A percentile compares a stretch with the other conserved stretches of the same genome.
Evolutionary conservation across 2,113 vertebrate species (phyloP).

Genomic region (Chitala chitala): DNA sequence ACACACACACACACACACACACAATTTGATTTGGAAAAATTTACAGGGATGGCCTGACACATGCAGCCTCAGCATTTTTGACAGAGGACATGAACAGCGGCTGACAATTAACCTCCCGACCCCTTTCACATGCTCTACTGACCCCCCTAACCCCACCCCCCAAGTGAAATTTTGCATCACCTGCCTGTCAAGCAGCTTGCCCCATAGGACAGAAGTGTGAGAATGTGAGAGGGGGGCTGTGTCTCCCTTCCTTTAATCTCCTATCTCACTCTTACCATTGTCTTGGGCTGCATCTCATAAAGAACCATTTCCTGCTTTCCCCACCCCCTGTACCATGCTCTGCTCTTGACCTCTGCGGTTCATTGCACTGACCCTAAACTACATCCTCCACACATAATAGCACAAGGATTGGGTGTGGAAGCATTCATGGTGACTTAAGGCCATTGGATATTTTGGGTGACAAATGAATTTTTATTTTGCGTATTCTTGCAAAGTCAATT

Average conservation of each 20-base stretch:
- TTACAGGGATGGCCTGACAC: not conserved
- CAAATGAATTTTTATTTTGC: no score
- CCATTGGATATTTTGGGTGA: not conserved
- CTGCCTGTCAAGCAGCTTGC: not conserved
- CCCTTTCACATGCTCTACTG: not conserved
- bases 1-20: not conserved
- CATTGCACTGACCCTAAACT: not conserved
- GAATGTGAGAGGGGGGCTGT: not conserved
- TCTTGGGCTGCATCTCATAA: not conserved
- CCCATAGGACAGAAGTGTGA: not conserved
- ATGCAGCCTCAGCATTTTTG: not conserved
- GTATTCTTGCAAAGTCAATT: no score
- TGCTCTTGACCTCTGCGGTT: conserved; percentile 6
- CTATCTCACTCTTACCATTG: conserved; percentile 14
- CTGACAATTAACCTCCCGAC: not conserved
- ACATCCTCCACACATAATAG: not conserved
- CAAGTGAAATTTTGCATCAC: not conserved
- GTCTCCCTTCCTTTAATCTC: not conserved
- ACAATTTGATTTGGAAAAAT: not conserved
- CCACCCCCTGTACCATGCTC: not conserved
- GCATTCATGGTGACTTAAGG: not conserved
- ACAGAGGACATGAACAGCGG: not conserved
- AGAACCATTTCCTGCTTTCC: not conserved
- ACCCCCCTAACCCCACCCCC: not conserved
- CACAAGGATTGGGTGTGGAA: not conserved